A percentile compares a stretch with the other conserved stretches of the same genome.
phyloP scores from a whole-genome alignment of 2,797 vertebrate genomes.

The Mormyrops boulengeri region DNA sequence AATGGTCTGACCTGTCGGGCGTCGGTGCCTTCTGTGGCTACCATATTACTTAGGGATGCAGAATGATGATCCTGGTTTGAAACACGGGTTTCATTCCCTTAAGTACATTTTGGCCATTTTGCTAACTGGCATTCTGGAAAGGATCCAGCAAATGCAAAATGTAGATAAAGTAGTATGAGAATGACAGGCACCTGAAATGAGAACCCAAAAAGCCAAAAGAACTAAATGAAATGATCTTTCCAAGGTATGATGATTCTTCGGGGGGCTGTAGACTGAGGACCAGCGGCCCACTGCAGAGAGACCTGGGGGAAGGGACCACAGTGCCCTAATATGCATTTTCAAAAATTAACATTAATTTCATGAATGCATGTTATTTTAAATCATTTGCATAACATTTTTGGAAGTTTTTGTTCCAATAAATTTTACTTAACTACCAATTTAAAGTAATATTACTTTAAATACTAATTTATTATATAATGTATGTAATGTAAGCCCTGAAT shows the following conservation, averaged over 20 bases:
- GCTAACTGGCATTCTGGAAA: neutral
- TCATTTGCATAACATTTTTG: neutral
- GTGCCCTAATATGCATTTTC: neutral
- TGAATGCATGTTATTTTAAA: neutral
- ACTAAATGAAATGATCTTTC: neutral
- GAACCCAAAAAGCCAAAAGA: neutral
- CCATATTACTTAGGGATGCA: neutral
- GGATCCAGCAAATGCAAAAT: constrained; percentile 3
- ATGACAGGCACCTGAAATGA: neutral
- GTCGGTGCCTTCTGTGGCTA: neutral
- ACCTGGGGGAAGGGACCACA: too few species aligned
- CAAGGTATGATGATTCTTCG: neutral
- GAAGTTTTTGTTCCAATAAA: neutral
- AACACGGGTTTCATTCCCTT: neutral
- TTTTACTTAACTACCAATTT: neutral
- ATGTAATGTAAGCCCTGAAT: neutral
- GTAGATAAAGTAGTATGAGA: neutral
- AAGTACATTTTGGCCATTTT: neutral
- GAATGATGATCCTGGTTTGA: neutral
- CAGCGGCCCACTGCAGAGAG: too few species aligned
- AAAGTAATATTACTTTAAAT: neutral
- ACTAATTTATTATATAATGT: neutral
- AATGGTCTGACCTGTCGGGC: neutral
- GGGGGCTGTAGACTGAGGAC: neutral
- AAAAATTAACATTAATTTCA: neutral